Evolutionary conservation across 2,888 invertebrate genomes (phyloP), one percentile per base, ranked within the genome.

Genomic region (Netelia melanura): DNA sequence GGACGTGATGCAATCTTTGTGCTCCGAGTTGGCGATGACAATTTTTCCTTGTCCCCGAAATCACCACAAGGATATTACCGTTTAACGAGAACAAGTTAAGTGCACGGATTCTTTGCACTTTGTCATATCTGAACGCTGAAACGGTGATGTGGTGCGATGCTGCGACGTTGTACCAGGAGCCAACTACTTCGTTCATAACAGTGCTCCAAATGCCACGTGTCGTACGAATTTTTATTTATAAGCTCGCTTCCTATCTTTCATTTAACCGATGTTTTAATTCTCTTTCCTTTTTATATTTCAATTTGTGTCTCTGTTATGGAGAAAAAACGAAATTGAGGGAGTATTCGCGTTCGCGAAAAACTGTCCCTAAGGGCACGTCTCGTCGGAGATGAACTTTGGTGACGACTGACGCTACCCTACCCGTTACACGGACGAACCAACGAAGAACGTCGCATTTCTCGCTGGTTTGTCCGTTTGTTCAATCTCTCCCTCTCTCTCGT

Each of bases 1-100:
- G 83, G 81, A 83, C 68, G 80, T 79, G 75, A 74, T 80, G 38
- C 62, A 75, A 91, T 86, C 88, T 90, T 90, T 89, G 89, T 86
- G 84, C 90, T 87, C 87, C 86, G 90, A 77, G 65, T 87, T 64
- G 70, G 30, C 61, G 81, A 80, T 70, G 79, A 52, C 58, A 30
- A 58, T 38, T 25, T 76, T 21, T 38, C 9, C 21, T 56, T 48
- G 67, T 87, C 71, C 70, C 71, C 76, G 80, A 82, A 87, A 48
- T 56, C 77, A 80, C 81, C 74, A 56, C 30, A n/a, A 25, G 61
- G 44, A 25, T 25, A 54, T 61, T 62, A 54, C 54, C 68, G 68
- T 70, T 52, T 52, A 21, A 54, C 21, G 54, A 70, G 25, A 23
- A 30, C 2, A 58, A 58, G 21, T 58, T 2, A 48, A 14, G 48